These are phyloP conservation scores for Camponotus floridanus DNA, from an alignment of 1,140 invertebrate genomes.

Conservation along the genomic window DNA sequence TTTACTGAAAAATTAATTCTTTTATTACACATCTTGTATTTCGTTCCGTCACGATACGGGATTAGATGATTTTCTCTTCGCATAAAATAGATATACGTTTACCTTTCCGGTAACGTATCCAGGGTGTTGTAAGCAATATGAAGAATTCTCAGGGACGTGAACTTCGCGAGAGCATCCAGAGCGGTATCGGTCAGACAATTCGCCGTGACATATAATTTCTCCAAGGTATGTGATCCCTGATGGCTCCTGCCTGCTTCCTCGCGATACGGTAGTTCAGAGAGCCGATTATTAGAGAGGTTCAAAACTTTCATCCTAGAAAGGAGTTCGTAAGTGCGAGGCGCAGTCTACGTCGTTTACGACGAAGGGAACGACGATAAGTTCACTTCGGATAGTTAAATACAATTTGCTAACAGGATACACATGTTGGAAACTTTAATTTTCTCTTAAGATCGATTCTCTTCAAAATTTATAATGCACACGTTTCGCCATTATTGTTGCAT, in stretches of 20 bases:
- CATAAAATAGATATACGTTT: constrained; percentile 46
- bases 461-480: neutral
- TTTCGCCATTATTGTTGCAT: neutral
- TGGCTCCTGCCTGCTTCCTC: constrained; percentile 84
- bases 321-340: constrained; percentile 8
- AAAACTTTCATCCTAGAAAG: constrained; percentile 88
- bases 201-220: constrained; percentile 91
- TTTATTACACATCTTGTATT: neutral
- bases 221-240: constrained; percentile 86
- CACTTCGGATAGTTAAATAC: constrained; percentile 17
- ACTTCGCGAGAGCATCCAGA: constrained; percentile 89
- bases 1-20: neutral
- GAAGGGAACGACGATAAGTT: constrained; percentile 1
- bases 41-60: neutral
- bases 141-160: constrained; percentile 89
- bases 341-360: neutral
- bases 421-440: too few relatives aligned
- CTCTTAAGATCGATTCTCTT: neutral
- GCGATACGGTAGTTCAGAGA: constrained; percentile 89
- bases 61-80: neutral
- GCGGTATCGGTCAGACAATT: constrained; percentile 92
- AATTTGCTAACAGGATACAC: too few relatives aligned
- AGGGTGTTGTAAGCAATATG: constrained; percentile 93
- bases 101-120: constrained; percentile 90
- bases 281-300: constrained; percentile 92